Conservation (phyloP, 2,113 vertebrate species). For the Hyla sarda region DNA sequence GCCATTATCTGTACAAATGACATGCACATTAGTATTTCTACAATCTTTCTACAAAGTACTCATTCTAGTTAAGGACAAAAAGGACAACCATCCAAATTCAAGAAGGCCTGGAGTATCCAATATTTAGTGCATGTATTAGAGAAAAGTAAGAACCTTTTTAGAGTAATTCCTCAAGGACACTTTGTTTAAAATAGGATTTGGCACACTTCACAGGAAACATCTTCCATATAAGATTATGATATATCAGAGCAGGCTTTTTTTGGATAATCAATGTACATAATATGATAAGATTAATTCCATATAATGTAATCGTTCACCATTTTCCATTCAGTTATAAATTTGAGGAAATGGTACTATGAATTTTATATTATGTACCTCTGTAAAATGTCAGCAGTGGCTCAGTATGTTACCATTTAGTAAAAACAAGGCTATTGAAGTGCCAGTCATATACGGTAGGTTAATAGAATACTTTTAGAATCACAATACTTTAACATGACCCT, state of each 20-base stretch:
- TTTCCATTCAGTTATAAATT: conserved; percentile 1
- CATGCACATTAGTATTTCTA: not conserved
- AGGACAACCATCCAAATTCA: not conserved
- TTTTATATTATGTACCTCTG: not conserved
- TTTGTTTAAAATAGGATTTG: conserved; percentile 13
- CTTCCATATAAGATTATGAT: conserved; percentile 9
- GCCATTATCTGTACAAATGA: not conserved
- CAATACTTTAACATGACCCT: not conserved
- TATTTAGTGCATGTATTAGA: conserved; percentile 8
- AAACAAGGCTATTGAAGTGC: not conserved
- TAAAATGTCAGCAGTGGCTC: not conserved
- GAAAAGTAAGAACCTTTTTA: conserved; percentile 5
- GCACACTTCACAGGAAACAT: conserved; percentile 9
- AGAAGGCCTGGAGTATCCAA: not conserved
- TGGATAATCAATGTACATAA: not conserved
- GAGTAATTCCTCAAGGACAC: conserved; percentile 11
- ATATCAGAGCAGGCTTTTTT: not conserved
- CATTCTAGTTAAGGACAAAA: not conserved
- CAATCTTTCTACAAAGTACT: not conserved
- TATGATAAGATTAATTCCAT: conserved; percentile 5
- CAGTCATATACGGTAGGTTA: not conserved
- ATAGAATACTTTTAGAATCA: not conserved
- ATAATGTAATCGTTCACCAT: not conserved
- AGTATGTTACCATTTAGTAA: not conserved
- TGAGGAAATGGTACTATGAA: not conserved